These are phyloP conservation scores for Diadumene lineata DNA, from an alignment of 92 coral and sea anemone genomes.

Conservation along the genomic window DNA sequence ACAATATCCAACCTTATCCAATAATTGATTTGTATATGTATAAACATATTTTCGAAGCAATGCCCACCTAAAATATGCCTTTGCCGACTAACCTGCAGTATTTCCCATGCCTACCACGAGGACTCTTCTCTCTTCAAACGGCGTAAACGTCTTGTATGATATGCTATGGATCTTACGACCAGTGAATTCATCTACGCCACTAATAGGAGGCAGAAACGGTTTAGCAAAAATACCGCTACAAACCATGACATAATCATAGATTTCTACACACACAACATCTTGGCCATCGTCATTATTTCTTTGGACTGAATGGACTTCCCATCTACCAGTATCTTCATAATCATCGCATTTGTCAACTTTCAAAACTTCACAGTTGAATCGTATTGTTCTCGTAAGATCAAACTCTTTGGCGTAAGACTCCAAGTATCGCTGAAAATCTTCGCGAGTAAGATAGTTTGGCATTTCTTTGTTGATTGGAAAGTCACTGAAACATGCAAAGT, in stretches of 20 bases:
- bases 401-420: slow-evolving; percentile 77
- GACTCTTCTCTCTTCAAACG: slow-evolving; percentile 77
- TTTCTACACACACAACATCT: slow-evolving; percentile 35
- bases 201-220: slow-evolving; percentile 52
- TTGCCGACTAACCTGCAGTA: slow-evolving; percentile 68
- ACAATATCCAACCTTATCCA: no score
- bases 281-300: slow-evolving; percentile 11
- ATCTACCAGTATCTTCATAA: slow-evolving; percentile 65
- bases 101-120: slow-evolving; percentile 88
- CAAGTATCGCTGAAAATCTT: slow-evolving; percentile 54
- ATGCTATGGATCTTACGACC: slow-evolving; percentile 81
- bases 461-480: slow-evolving; percentile 86
- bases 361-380: slow-evolving; percentile 55
- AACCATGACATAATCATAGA: slow-evolving; percentile 84
- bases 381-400: slow-evolving; percentile 60
- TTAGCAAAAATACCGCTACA: slow-evolving; percentile 61
- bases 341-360: slow-evolving; percentile 47
- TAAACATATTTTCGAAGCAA: no score
- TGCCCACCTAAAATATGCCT: no score
- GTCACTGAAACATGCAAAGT: slow-evolving; percentile 72
- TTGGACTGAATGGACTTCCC: slow-evolving; percentile 57
- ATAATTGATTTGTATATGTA: no score
- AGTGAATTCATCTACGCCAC: slow-evolving; percentile 68
- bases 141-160: slow-evolving; percentile 78
- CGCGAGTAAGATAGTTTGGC: slow-evolving; percentile 69